Evolutionary conservation across 2,888 invertebrate species (phyloP).

Genomic region (Drosophila paracracens): DNA sequence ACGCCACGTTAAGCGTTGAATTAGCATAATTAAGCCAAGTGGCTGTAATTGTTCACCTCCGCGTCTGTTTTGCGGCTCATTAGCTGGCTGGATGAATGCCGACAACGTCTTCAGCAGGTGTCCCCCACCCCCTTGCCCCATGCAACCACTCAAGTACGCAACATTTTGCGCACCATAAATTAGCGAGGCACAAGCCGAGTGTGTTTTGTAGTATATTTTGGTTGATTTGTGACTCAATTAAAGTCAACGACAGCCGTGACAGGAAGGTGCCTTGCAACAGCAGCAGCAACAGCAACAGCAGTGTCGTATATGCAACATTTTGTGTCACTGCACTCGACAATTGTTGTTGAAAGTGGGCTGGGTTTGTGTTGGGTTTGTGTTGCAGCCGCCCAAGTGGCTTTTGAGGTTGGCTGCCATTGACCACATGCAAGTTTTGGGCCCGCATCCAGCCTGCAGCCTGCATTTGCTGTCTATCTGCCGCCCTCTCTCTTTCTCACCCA

Average conservation of each 20-base stretch:
- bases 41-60: slow-evolving; percentile 12
- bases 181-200: slow-evolving; percentile 61
- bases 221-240: slow-evolving; percentile 85
- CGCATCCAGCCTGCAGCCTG: slow-evolving; percentile 50
- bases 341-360: slow-evolving; percentile 9
- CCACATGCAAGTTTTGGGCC: slow-evolving; percentile 67
- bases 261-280: slow-evolving; percentile 56
- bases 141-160: slow-evolving; percentile 65
- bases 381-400: slow-evolving; percentile 68
- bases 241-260: slow-evolving; percentile 81
- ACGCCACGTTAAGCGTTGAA: slow-evolving; percentile 47
- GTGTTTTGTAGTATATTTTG: slow-evolving; percentile 75
- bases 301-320: slow-evolving; percentile 60
- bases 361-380: neutral
- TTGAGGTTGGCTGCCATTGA: slow-evolving; percentile 63
- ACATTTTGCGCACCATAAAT: slow-evolving; percentile 79
- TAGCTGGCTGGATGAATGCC: slow-evolving; percentile 81
- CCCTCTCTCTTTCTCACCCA: neutral
- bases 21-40: slow-evolving; percentile 69
- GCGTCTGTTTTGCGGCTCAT: slow-evolving; percentile 70
- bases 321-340: slow-evolving; percentile 71
- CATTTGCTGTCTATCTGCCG: slow-evolving; percentile 18
- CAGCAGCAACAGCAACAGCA: slow-evolving; percentile 20
- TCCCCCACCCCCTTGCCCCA: slow-evolving; percentile 24
- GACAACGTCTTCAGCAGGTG: slow-evolving; percentile 64